phyloP scores from a whole-genome alignment of 2,113 vertebrate species.

The Strix uralensis region DNA sequence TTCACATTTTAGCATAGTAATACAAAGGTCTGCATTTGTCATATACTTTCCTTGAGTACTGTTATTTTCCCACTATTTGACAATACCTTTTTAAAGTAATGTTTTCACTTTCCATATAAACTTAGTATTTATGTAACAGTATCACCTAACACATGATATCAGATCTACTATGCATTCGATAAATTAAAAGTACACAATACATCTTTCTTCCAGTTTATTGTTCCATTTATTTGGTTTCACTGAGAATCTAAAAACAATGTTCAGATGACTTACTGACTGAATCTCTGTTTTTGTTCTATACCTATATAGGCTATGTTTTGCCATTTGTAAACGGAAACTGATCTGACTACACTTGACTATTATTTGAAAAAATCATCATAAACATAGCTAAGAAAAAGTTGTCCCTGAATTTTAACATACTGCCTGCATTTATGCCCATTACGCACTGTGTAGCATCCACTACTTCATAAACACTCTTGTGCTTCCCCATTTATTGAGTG shows the following conservation, averaged over 20 bases:
- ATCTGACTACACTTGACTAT: not conserved
- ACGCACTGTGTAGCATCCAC: not conserved
- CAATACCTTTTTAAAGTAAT: not conserved
- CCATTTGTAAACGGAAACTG: not conserved
- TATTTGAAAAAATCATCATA: not conserved
- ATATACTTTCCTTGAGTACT: not conserved
- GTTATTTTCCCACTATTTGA: not conserved
- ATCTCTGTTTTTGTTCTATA: not conserved
- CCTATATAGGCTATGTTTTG: not conserved
- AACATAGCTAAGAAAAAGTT: not conserved
- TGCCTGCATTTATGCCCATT: not conserved
- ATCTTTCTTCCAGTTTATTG: not conserved
- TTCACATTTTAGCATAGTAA: not conserved
- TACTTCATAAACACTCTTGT: not conserved
- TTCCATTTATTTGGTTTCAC: not conserved
- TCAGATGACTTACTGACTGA: not conserved
- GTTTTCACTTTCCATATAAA: not conserved
- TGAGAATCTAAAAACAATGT: not conserved
- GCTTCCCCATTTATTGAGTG: not conserved
- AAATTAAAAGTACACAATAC: not conserved
- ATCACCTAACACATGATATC: not conserved
- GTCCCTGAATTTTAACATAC: not conserved
- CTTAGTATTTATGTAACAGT: not conserved
- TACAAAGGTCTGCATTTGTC: not conserved
- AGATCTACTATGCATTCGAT: not conserved